A percentile compares a stretch with the other conserved stretches of the same genome.
Evolutionary conservation across 2,797 vertebrate species (phyloP).

Genomic region (Lithobates pipiens): DNA sequence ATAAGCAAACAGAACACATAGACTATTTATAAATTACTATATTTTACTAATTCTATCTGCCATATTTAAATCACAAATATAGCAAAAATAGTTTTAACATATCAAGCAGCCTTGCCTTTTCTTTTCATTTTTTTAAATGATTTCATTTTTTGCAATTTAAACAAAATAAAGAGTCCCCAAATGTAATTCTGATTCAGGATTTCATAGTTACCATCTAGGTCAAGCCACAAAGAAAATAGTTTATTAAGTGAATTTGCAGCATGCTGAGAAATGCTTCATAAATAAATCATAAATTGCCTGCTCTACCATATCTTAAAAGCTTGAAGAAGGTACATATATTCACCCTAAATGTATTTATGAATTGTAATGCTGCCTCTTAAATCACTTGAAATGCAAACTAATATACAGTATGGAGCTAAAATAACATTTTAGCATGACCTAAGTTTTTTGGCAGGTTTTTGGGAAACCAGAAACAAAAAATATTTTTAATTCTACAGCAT

Average conservation of each 20-base stretch:
- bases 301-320: not conserved
- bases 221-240: slow-evolving; percentile 6
- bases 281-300: slow-evolving; percentile 21
- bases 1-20: too few species aligned
- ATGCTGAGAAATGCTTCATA: not conserved
- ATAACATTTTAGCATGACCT: not conserved
- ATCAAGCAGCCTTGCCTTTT: too few species aligned
- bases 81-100: too few species aligned
- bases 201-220: slow-evolving; percentile 21
- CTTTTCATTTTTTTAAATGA: too few species aligned
- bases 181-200: not conserved
- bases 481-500: too few species aligned
- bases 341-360: not conserved
- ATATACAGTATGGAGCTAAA: not conserved
- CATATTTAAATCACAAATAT: too few species aligned
- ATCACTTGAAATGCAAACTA: not conserved
- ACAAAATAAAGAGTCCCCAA: too few species aligned
- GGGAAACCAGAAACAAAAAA: too few species aligned
- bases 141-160: too few species aligned
- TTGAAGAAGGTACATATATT: slow-evolving; percentile 4
- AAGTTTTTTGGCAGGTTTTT: too few species aligned
- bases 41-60: too few species aligned
- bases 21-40: too few species aligned
- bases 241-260: not conserved
- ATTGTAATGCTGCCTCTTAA: not conserved